A percentile compares a stretch with the other conserved stretches of the same genome.
Conservation (phyloP, 2,113 vertebrate species). For the Phalacrocorax carbo region DNA sequence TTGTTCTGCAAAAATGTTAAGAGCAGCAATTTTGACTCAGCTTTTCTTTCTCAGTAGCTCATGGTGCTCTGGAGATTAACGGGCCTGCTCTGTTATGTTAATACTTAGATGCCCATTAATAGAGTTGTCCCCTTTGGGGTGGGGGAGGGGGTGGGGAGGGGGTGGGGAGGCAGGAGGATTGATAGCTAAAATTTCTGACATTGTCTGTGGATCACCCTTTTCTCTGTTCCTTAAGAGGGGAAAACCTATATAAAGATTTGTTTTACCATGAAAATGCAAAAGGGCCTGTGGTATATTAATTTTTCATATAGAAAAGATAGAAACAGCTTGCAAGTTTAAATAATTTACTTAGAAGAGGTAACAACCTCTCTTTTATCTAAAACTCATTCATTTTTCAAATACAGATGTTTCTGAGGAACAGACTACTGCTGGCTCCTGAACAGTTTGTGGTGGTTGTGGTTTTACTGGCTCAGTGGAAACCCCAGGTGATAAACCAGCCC, state of each 20-base stretch:
- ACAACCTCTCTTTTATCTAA: constrained; percentile 3
- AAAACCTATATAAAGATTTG: constrained; percentile 40
- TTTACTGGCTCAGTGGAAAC: not conserved
- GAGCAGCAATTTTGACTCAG: not conserved
- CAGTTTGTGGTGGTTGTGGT: not conserved
- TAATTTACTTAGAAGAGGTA: constrained; percentile 58
- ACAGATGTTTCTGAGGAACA: constrained; percentile 11
- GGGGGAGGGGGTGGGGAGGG: not conserved
- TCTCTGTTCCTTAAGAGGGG: not conserved
- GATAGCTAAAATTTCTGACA: constrained; percentile 14
- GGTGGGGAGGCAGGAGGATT: not conserved
- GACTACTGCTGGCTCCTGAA: not conserved
- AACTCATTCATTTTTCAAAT: constrained; percentile 47
- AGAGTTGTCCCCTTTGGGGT: not conserved
- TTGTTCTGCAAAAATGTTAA: not conserved
- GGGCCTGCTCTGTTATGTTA: constrained; percentile 7
- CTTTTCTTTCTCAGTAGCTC: constrained; percentile 9
- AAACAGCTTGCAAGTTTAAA: constrained; percentile 65
- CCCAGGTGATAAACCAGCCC: not conserved
- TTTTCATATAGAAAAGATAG: constrained; percentile 49
- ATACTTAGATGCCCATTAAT: constrained; percentile 9
- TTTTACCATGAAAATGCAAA: constrained; percentile 46
- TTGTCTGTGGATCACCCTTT: constrained; percentile 24
- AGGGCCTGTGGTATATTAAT: constrained; percentile 24
- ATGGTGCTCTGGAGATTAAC: constrained; percentile 3